Conservation (phyloP, 2,113 vertebrate species). For the Menidia beryllina region DNA sequence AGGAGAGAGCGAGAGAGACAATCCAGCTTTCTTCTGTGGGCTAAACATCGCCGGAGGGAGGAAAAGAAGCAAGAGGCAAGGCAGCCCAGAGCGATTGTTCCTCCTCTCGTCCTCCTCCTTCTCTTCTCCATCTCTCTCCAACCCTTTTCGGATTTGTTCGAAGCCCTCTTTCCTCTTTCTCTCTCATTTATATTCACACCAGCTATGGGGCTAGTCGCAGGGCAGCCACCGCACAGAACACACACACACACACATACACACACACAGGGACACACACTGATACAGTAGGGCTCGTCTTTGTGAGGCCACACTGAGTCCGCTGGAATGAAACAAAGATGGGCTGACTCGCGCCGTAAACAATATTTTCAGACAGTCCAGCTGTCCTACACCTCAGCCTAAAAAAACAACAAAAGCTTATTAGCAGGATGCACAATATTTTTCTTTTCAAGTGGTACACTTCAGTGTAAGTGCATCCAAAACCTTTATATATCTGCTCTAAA, state of each 20-base stretch:
- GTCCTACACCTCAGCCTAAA: no score
- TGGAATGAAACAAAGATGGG: constrained; percentile 7
- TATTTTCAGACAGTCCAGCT: no score
- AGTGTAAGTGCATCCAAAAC: no score
- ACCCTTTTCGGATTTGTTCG: constrained; percentile 25
- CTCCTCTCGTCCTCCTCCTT: constrained; percentile 22
- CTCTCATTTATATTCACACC: constrained; percentile 67
- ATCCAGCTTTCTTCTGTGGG: constrained; percentile 17
- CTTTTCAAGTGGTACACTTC: no score
- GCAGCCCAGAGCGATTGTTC: constrained; percentile 35
- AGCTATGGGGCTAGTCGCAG: constrained; percentile 47
- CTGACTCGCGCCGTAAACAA: no score
- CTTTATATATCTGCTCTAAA: no score
- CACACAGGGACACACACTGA: constrained; percentile 25
- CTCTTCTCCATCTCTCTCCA: background rate
- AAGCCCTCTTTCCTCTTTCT: constrained; percentile 37
- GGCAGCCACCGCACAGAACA: constrained; percentile 34
- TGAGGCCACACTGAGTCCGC: constrained; percentile 23
- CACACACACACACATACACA: constrained; percentile 32
- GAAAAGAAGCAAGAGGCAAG: constrained; percentile 14
- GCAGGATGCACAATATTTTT: no score
- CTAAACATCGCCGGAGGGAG: constrained; percentile 24
- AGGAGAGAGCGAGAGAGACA: constrained; percentile 12
- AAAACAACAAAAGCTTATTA: no score
- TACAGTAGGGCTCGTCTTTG: constrained; percentile 17